Evolutionary conservation across 2,888 invertebrate genomes (phyloP).

Genomic region (Hermodice carunculata): DNA sequence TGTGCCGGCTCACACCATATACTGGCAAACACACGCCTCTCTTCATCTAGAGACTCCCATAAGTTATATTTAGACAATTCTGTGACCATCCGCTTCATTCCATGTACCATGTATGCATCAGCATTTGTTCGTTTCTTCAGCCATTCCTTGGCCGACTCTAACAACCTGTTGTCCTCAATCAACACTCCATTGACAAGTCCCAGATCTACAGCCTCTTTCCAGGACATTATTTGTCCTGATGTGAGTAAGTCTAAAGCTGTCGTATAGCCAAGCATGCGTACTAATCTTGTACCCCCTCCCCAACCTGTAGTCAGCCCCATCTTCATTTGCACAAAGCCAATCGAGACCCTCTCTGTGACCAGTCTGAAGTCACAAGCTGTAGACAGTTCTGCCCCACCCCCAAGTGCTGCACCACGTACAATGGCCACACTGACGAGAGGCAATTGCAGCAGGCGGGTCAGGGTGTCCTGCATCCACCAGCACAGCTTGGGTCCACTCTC

Average conservation of each 20-base stretch:
- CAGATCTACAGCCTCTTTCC: conserved; percentile 65
- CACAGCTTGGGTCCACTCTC: conserved; percentile 70
- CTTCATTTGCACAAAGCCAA: conserved; percentile 71
- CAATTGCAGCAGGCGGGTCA: conserved; percentile 68
- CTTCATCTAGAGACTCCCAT: conserved; percentile 56
- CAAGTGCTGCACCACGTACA: conserved; percentile 72
- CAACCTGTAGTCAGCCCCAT: conserved; percentile 73
- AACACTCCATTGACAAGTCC: conserved; percentile 70
- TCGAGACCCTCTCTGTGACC: conserved; percentile 63
- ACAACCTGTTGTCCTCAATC: conserved; percentile 42
- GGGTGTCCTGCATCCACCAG: conserved; percentile 70
- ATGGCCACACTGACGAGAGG: conserved; percentile 72
- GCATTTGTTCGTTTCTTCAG: conserved; percentile 51
- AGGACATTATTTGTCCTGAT: conserved; percentile 56
- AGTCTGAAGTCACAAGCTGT: conserved; percentile 72
- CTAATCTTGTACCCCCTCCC: conserved; percentile 72
- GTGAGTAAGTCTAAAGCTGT: conserved; percentile 70
- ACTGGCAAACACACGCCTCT: conserved; percentile 67
- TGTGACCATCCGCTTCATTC: conserved; percentile 60
- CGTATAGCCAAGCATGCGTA: conserved; percentile 67
- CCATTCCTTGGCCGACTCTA: conserved; percentile 62
- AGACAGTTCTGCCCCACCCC: conserved; percentile 74
- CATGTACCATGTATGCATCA: conserved; percentile 49
- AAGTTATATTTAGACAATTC: conserved; percentile 43
- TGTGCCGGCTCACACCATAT: conserved; percentile 71